Evolutionary conservation across 2,113 vertebrate species (phyloP).

Genomic region (Xenopus tropicalis): UCB_Xtro_10.0 CM004443.2:130736501-130737000

Average conservation of each 20-base stretch:
- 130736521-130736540: no score
- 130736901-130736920: not conserved
- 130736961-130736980: no score
- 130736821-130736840: not conserved
- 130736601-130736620: no score
- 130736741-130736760: slow-evolving; percentile 61
- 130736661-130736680: slow-evolving; percentile 62
- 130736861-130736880: slow-evolving; percentile 2
- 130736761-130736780: slow-evolving; percentile 67
- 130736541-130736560: no score
- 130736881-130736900: not conserved
- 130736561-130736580: no score
- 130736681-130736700: slow-evolving; percentile 53
- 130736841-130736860: slow-evolving; percentile 4
- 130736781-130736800: slow-evolving; percentile 36
- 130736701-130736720: slow-evolving; percentile 70
- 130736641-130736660: slow-evolving; percentile 57
- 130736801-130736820: not conserved
- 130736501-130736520: no score
- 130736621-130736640: no score
- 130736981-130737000: no score
- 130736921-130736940: not conserved
- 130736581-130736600: no score
- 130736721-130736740: slow-evolving; percentile 64
- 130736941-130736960: not conserved